A percentile compares a stretch with the other conserved stretches of the same genome.
These are phyloP conservation scores for Blomia tropicalis DNA, from an alignment of 2,888 invertebrate species.

Conservation along the genomic window DNA sequence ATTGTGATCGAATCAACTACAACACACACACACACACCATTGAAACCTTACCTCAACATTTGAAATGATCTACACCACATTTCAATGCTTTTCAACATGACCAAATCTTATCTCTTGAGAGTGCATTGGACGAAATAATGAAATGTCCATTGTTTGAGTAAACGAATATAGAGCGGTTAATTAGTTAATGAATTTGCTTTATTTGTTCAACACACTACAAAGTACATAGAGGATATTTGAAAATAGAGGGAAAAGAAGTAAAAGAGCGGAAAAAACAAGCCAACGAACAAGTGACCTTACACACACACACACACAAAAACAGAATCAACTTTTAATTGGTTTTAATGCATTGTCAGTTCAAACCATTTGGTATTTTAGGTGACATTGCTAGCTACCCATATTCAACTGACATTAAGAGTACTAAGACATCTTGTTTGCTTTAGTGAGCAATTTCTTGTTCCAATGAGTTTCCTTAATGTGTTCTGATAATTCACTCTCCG, in stretches of 20 bases:
- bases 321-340: background rate
- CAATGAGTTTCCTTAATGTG: background rate
- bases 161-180: background rate
- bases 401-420: background rate
- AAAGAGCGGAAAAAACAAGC: background rate
- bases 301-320: no score
- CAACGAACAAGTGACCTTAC: background rate
- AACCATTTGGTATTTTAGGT: background rate
- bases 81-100: background rate
- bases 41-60: background rate
- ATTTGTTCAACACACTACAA: background rate
- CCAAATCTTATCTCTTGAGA: background rate
- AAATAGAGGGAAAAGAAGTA: no score
- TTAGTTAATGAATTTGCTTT: constrained; percentile 7
- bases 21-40: background rate
- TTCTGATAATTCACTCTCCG: background rate
- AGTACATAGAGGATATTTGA: no score
- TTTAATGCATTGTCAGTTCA: background rate
- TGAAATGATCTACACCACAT: background rate
- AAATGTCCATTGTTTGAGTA: background rate
- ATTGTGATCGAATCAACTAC: no score
- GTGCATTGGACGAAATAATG: background rate
- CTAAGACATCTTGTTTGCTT: background rate
- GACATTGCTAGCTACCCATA: background rate
- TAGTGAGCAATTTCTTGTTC: background rate